Evolutionary conservation across 2,113 vertebrate genomes (phyloP).

Genomic region (Anas platyrhynchos): DNA sequence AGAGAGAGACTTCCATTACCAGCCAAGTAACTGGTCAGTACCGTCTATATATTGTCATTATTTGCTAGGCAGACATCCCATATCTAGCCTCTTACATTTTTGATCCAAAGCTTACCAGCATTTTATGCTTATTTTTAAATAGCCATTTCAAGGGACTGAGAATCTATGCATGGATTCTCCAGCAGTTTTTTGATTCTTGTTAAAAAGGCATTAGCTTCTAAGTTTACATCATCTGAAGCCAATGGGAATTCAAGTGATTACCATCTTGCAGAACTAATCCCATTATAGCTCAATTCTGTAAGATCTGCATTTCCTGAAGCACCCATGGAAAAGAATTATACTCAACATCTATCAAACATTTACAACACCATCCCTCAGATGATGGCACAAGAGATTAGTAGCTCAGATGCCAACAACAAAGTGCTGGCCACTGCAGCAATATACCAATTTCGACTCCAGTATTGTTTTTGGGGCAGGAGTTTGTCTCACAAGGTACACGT

Average conservation of each 20-base stretch:
- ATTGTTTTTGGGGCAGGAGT: not conserved
- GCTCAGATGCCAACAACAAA: not conserved
- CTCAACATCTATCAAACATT: not conserved
- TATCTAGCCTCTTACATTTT: not conserved
- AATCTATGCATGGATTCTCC: accelerated
- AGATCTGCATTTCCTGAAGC: not conserved
- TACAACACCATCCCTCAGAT: not conserved
- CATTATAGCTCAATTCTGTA: not conserved
- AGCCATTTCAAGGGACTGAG: not conserved
- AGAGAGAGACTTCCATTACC: not conserved
- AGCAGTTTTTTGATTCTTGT: not conserved
- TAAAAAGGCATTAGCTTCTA: not conserved
- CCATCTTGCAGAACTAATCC: not conserved
- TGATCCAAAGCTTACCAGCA: not conserved
- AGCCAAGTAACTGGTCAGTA: not conserved
- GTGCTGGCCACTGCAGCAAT: not conserved
- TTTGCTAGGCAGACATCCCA: not conserved
- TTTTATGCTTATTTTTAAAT: not conserved
- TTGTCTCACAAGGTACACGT: not conserved
- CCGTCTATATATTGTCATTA: not conserved
- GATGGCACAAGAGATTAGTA: not conserved
- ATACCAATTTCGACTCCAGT: not conserved
- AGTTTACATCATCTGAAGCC: not conserved
- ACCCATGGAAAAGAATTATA: not conserved
- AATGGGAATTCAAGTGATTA: not conserved